A percentile compares a stretch with the other conserved stretches of the same genome.
Conservation (phyloP, 35 echinoderm and acorn worm species). For the Acanthaster planci region DNA sequence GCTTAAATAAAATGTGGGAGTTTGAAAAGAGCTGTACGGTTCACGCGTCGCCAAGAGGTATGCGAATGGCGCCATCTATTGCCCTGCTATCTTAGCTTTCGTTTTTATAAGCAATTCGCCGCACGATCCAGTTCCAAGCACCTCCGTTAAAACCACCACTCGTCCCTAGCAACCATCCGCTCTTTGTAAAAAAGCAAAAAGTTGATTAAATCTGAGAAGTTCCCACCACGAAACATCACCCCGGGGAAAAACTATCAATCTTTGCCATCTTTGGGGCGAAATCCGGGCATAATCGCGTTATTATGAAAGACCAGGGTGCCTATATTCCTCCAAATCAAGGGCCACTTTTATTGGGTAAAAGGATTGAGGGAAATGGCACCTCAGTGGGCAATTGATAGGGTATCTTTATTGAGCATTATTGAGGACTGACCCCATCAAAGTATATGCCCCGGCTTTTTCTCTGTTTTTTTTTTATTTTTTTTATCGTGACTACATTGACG, state of each 20-base stretch:
- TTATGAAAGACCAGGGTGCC: conserved; percentile 1
- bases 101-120: too few relatives aligned
- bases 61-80: too few relatives aligned
- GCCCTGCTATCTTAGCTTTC: too few relatives aligned
- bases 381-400: neutral
- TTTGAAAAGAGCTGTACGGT: too few relatives aligned
- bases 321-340: neutral
- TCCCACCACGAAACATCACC: neutral
- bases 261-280: conserved; percentile 19
- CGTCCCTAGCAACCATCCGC: neutral
- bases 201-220: conserved; percentile 22
- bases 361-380: neutral
- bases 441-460: too few relatives aligned
- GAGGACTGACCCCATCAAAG: neutral
- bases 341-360: neutral
- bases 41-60: too few relatives aligned
- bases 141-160: too few relatives aligned
- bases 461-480: too few relatives aligned
- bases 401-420: conserved; percentile 24
- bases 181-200: conserved; percentile 4
- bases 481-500: too few relatives aligned
- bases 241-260: conserved; percentile 18
- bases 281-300: neutral
- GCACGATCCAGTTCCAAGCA: too few relatives aligned
- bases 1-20: too few relatives aligned